Evolutionary conservation across 2,113 vertebrate genomes (phyloP), one percentile per base, ranked within the genome.

Genomic region (Ictalurus punctatus): DNA sequence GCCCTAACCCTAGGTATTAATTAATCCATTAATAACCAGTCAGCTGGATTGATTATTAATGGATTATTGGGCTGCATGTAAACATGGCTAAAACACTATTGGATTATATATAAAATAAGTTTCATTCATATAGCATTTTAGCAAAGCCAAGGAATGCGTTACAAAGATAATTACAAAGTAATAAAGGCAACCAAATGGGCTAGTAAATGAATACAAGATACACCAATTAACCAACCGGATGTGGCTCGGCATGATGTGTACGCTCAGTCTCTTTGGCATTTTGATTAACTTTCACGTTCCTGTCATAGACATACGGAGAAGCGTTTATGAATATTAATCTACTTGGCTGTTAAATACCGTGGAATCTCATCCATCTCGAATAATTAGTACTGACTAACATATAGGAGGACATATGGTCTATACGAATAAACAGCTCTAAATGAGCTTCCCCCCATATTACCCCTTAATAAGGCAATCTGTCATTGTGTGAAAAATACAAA

Each of bases 401-500:
- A 48, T 21, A 34, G 34, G 21, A 6, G 76, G 79, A 84, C 87
- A 84, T 84, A 76, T 48, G 81, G 87, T 73, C 67, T 44, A 40
- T 34, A 84, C 17, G n/a, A 76, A 84, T 63, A 27, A 88, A 63
- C 40, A 59, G 21, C 34, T 74, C 56, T 52, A 76, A 87, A 84
- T 61, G 82, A 88, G 27, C 44, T 85, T 63, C 54, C 56, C 48
- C 69, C 16, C 23, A 14, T 61, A 59, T 65, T 40, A 16, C 56
- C 54, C n/a, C 73, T 12, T 73, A 63, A 61, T 71, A 37, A 23
- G 14, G 78, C 79, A 56, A 65, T 90, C 84, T 67, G 85, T 88
- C 67, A 88, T 52, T 76, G 69, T 61, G 58, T 30, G 81, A 76
- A 73, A 84, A 63, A n/a, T 84, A 78, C 86, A 83, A 86, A 83